phyloP scores from a whole-genome alignment of 2,797 vertebrate genomes.

The Toxotes lorentzi region DNA sequence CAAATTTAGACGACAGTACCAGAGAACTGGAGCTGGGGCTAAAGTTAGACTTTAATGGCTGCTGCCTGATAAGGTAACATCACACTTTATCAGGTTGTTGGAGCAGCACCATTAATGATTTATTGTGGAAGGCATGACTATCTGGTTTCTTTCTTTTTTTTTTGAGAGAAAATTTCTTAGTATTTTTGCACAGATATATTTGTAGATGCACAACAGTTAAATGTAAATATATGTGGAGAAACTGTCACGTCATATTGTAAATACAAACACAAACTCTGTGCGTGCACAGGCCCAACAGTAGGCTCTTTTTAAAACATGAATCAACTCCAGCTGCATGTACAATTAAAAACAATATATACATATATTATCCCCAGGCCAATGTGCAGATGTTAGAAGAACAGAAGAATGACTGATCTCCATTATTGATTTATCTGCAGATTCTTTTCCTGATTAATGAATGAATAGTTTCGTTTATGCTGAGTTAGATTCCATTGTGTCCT shows the following conservation, averaged over 20 bases:
- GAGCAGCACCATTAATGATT: not conserved
- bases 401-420: not conserved
- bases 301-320: too few species aligned
- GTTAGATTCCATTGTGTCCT: not conserved
- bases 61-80: constrained; percentile 11
- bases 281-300: too few species aligned
- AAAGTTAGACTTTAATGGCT: constrained; percentile 27
- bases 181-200: too few species aligned
- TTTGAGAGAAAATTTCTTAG: too few species aligned
- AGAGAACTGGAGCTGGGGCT: not conserved
- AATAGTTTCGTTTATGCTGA: not conserved
- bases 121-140: too few species aligned
- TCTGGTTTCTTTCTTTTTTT: too few species aligned
- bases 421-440: not conserved
- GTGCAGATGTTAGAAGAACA: not conserved
- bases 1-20: constrained; percentile 25
- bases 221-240: too few species aligned
- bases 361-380: not conserved
- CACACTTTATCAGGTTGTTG: constrained; percentile 14
- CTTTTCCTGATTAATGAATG: not conserved
- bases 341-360: not conserved
- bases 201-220: too few species aligned
- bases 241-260: not conserved
- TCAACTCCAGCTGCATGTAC: not conserved
- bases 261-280: not conserved